Evolutionary conservation across 2,113 vertebrate genomes (phyloP), one percentile per base, ranked within the genome.

Genomic region (Callopanchax toddi): DNA sequence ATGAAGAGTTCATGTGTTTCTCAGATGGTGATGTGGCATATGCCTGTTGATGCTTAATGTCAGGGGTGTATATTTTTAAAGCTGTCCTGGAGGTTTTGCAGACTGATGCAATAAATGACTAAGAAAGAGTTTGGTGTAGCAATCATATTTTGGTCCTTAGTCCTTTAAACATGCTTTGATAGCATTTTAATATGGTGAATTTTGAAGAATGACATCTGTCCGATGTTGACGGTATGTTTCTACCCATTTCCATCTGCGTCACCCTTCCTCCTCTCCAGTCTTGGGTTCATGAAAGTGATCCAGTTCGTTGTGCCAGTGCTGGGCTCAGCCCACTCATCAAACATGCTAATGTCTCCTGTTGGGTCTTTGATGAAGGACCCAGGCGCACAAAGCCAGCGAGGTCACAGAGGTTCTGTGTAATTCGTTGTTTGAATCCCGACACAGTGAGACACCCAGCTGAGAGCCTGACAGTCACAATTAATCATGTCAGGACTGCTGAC

Each of bases 301-400:
- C 23, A 70, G 78, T 82, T 76, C 88, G 86, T 76, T 85, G 75
- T 68, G 71, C 73, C 87, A 83, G 87, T 72, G 83, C 67, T 74
- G 79, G 69, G 77, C 81, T 74, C 68, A 57, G 66, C 80, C 79
- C 21, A 60, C 88, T 91, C 87, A 91, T 92, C 91, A 91, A 91
- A 90, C 87, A 92, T 92, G 92, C 84, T 92, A 91, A 92, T 91
- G 86, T 81, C 77, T 79, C 88, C 87, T 32, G 68, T 76, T 26
- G 81, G 69, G 85, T 82, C 88, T 92, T 92, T 92, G 90, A 93
- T 91, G 90, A 69, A 16, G 63, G 81, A 84, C 81, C 87, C 67
- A 45, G 79, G 85, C 74, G 49, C 87, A 90, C 85, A 90, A 91
- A 91, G 89, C 75, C 77, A 71, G 87, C 81, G 89, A 91, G 90